Conservation (phyloP, 2,888 invertebrate species). For the Leptarthrus brevirostris region DNA sequence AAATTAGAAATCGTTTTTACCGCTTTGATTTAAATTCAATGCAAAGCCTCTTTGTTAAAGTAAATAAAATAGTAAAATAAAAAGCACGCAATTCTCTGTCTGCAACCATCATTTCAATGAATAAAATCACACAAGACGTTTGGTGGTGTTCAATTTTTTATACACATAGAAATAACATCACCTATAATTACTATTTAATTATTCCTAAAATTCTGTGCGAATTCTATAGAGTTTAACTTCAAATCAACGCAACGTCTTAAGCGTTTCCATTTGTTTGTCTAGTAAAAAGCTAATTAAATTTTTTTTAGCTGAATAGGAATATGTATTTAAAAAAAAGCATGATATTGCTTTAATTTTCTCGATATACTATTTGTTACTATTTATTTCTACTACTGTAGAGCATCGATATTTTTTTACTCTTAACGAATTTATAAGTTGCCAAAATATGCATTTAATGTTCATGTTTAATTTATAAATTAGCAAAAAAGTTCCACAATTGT, state of each 20-base stretch:
- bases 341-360: neutral
- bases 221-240: neutral
- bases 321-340: neutral
- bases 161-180: too few relatives aligned
- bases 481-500: neutral
- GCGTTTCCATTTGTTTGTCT: neutral
- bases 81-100: too few relatives aligned
- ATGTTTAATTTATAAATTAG: slow-evolving; percentile 2
- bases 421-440: slow-evolving; percentile 24
- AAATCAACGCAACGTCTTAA: neutral
- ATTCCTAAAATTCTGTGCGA: neutral
- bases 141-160: too few relatives aligned
- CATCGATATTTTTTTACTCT: neutral
- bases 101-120: neutral
- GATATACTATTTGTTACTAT: neutral
- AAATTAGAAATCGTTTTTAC: too few relatives aligned
- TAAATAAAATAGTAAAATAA: too few relatives aligned
- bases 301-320: neutral
- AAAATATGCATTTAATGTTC: slow-evolving; percentile 19
- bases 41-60: too few relatives aligned
- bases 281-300: neutral
- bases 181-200: too few relatives aligned
- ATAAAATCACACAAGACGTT: too few relatives aligned
- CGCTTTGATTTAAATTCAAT: too few relatives aligned
- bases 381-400: neutral